Conservation (phyloP, 2,797 vertebrate species). For the Tenualosa ilisha region DNA sequence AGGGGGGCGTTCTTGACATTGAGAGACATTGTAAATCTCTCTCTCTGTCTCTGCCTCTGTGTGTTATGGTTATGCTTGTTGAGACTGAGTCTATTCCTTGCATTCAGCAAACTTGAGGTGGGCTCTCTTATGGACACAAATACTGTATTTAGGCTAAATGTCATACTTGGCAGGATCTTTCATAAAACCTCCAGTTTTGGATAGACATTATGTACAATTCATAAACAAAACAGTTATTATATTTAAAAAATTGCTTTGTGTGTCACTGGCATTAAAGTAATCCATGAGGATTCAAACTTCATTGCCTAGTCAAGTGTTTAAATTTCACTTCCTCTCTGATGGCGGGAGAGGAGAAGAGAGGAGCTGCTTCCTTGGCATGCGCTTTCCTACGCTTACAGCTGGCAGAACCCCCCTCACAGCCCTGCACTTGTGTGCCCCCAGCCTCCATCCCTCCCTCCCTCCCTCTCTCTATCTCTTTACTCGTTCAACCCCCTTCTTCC, state of each 20-base stretch:
- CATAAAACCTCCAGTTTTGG: no score
- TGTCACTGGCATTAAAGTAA: background rate
- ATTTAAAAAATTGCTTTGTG: no score
- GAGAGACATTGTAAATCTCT: no score
- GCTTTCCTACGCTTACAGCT: background rate
- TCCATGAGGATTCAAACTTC: background rate
- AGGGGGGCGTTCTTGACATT: no score
- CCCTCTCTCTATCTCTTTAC: constrained; percentile 12
- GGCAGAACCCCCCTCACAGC: background rate
- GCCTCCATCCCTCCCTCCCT: background rate
- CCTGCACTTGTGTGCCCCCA: background rate
- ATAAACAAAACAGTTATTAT: no score
- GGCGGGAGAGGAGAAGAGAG: background rate
- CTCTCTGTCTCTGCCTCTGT: no score
- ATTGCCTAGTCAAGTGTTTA: background rate
- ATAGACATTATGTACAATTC: background rate
- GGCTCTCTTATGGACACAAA: background rate
- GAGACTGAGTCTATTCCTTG: no score
- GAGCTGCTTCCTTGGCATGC: background rate
- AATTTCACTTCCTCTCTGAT: background rate
- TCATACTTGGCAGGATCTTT: background rate
- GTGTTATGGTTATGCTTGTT: no score
- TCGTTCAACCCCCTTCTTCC: constrained; percentile 18
- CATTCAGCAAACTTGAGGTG: no score
- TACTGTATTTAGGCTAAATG: background rate